Evolutionary conservation across 2,797 vertebrate species (phyloP).

Genomic region (Oryzias dopingdopingensis): DNA sequence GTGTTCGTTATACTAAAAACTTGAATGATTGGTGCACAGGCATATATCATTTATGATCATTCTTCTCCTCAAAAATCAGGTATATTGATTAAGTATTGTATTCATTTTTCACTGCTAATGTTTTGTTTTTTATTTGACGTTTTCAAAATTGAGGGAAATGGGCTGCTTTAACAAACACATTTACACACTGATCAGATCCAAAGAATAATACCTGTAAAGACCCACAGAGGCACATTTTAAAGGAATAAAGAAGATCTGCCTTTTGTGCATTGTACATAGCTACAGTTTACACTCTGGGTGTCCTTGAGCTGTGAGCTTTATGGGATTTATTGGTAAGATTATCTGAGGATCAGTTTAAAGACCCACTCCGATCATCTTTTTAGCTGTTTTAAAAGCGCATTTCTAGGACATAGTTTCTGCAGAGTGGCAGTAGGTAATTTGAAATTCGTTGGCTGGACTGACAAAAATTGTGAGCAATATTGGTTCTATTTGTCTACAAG

Average conservation of each 20-base stretch:
- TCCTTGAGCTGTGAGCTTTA: conserved; percentile 37
- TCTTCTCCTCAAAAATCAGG: conserved; percentile 35
- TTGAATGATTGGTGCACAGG: conserved; percentile 51
- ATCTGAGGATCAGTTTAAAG: conserved; percentile 51
- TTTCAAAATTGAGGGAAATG: neutral
- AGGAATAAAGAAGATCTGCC: conserved; percentile 52
- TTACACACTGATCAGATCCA: conserved; percentile 64
- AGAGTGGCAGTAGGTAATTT: too few relatives aligned
- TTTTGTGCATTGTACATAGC: conserved; percentile 67
- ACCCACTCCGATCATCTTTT: conserved; percentile 22
- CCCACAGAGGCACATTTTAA: conserved; percentile 34
- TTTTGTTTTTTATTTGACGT: too few relatives aligned
- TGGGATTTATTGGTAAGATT: conserved; percentile 48
- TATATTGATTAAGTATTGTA: conserved; percentile 28
- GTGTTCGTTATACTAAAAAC: conserved; percentile 33
- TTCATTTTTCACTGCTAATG: conserved; percentile 29
- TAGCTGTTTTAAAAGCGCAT: too few relatives aligned
- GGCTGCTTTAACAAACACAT: conserved; percentile 42
- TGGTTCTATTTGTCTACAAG: too few relatives aligned
- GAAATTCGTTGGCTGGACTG: too few relatives aligned
- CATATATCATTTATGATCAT: conserved; percentile 36
- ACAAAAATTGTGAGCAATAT: too few relatives aligned
- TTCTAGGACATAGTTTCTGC: too few relatives aligned
- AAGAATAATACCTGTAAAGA: conserved; percentile 66
- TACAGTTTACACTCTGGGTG: conserved; percentile 51